Evolutionary conservation across 2,797 vertebrate species (phyloP).

Genomic region (Lateolabrax maculatus): DNA sequence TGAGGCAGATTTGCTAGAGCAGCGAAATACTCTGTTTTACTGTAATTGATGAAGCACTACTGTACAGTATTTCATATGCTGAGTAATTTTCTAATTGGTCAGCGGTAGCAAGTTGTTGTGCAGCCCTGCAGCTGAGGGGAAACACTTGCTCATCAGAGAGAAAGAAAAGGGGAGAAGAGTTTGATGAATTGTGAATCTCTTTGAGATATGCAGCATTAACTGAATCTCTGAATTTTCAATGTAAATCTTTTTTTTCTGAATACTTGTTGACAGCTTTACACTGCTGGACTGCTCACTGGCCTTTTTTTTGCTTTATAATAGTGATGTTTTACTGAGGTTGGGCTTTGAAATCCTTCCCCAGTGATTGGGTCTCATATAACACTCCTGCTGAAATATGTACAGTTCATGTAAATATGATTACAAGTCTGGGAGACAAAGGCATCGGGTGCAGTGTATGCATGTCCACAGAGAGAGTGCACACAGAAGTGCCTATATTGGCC

Average conservation of each 20-base stretch:
- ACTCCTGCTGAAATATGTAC: slow-evolving; percentile 42
- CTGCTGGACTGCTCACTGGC: slow-evolving; percentile 1
- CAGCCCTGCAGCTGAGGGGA: slow-evolving; percentile 50
- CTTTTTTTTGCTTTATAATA: slow-evolving; percentile 8
- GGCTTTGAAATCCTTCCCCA: slow-evolving; percentile 40
- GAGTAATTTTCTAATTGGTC: slow-evolving; percentile 85
- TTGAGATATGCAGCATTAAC: slow-evolving; percentile 39
- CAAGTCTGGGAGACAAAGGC: slow-evolving; percentile 31
- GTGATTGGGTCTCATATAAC: slow-evolving; percentile 19
- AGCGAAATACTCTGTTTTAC: slow-evolving; percentile 78
- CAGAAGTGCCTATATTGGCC: slow-evolving; percentile 19
- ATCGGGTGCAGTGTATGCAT: slow-evolving; percentile 24
- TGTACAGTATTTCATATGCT: slow-evolving; percentile 79
- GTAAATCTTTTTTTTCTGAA: slow-evolving; percentile 15
- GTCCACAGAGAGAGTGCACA: slow-evolving; percentile 40
- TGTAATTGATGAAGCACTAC: slow-evolving; percentile 80
- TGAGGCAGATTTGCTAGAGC: slow-evolving; percentile 73
- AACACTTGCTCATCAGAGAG: slow-evolving; percentile 47
- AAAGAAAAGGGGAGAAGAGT: slow-evolving; percentile 28
- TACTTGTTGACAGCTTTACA: slow-evolving; percentile 14
- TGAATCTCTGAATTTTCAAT: slow-evolving; percentile 39
- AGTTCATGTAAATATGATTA: slow-evolving; percentile 64
- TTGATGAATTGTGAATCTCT: slow-evolving; percentile 51
- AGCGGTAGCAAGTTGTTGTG: slow-evolving; percentile 56
- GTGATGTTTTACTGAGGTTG: slow-evolving; percentile 22